phyloP scores from a whole-genome alignment of 2,797 vertebrate species.

The Acipenser ruthenus region DNA sequence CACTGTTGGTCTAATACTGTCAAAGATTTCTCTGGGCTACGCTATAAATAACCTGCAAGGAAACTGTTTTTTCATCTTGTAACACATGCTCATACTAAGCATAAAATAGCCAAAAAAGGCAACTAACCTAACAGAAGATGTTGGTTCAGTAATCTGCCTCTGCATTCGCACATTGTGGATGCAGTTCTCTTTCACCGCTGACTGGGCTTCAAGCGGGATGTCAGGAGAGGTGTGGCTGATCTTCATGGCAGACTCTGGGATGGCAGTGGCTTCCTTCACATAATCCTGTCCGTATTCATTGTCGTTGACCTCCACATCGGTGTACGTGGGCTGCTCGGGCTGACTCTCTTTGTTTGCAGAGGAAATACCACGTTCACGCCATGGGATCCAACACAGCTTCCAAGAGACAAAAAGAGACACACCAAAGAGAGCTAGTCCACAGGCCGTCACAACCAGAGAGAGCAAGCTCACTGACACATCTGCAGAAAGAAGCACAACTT shows the following conservation, averaged over 20 bases:
- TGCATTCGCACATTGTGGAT: conserved; percentile 75
- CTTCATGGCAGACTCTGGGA: conserved; percentile 89
- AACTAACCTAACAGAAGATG: conserved; percentile 67
- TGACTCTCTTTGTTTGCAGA: conserved; percentile 76
- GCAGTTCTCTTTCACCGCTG: conserved; percentile 70
- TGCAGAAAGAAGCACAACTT: conserved; percentile 44
- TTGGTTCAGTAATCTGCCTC: conserved; percentile 83
- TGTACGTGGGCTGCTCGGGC: conserved; percentile 76
- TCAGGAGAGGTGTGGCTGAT: conserved; percentile 97
- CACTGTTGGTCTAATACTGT: too few species aligned
- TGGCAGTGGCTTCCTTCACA: conserved; percentile 68
- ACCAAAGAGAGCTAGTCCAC: conserved; percentile 88
- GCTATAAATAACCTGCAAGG: too few species aligned
- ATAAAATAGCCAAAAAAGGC: not conserved
- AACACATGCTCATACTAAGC: too few species aligned
- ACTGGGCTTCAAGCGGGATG: conserved; percentile 78
- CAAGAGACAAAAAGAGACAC: conserved; percentile 97
- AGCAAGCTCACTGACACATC: conserved; percentile 93
- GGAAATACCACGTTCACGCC: conserved; percentile 80
- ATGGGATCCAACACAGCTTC: conserved; percentile 99
- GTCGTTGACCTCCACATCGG: conserved; percentile 78
- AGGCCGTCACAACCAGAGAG: conserved; percentile 90
- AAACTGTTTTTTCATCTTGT: too few species aligned
- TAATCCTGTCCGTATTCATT: conserved; percentile 83
- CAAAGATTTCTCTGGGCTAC: too few species aligned